Evolutionary conservation across 2,888 invertebrate species (phyloP), one percentile per base, ranked within the genome.

Genomic region (Leptopilina drosophilae): DNA sequence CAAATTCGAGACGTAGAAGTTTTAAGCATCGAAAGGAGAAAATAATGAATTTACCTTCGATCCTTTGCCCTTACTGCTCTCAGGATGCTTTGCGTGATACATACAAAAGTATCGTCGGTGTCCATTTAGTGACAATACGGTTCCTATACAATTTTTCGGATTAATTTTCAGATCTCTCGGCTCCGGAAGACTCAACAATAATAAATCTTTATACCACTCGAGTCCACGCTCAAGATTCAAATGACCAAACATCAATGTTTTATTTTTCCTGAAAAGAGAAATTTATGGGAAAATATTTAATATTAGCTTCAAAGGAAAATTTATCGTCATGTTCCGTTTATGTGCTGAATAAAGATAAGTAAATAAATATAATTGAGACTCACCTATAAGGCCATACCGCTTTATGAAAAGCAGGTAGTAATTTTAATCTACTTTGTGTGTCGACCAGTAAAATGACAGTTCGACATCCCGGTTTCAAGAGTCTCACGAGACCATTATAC

Each of bases 61-160:
- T 67, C 95, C 94, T 87, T 94, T 94, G 84, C 93, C 93, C 87
- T 92, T 92, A 80, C 94, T 94, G 77, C 92, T 91, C 92, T 97
- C 98, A 1, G 97, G 97, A 92, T 98, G 98, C 92, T 97, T 98
- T 79, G 98, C 98, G 93, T 99, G 99, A 93, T 98, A 99, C 94
- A 99, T 98, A 92, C 98, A 99, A 93, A 98, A 99, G 93, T 99
- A 99, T 93, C 98, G 98, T 83, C 99, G 94, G 93, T 98, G 97
- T 40, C 99, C 99, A 93, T 99, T 99, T 83, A 99, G 93, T 1
- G 98, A 96, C 69, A 99, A 93, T 80, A 99, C 99, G 5, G 98
- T 98, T 78, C 99, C 99, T 65, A 99, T 96, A 91, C 99, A 99
- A 93, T 99, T 99, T 87, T 98, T 95, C 33, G 98, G 97, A 93